Evolutionary conservation across 1,140 invertebrate genomes (phyloP), one percentile per base, ranked within the genome.

Genomic region (Apolygus lucorum): DNA sequence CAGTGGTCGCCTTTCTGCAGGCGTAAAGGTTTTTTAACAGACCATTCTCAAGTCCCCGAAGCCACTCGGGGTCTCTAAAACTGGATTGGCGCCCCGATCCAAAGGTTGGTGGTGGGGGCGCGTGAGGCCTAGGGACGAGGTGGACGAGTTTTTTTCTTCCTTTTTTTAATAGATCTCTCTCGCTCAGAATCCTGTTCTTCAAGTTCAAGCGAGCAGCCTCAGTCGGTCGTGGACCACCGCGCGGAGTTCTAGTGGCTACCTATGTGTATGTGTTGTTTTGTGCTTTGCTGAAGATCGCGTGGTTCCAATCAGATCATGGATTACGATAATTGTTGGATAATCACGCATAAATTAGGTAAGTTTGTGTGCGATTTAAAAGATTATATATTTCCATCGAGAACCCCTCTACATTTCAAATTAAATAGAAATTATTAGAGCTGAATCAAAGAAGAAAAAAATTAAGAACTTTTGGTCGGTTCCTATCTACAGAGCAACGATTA

Each of bases 121-220:
- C 13, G 54, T n/a, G 22, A 59, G 11, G 13, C 54, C 11, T 24
- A 21, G 4, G 11, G 54, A 11, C 54, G 54, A 59, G 54, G 54
- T 59, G 54, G 54, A 59, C 54, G 54, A 59, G 54, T 59, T 59
- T 59, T 59, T 59, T 59, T 21, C 11, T 59, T 59, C 11, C 22
- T 59, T 59, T 59, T 59, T 59, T 22, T 59, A 59, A 59, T 59
- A 59, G 54, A 59, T 59, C 54, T 42, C n/a, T n/a, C n/a, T n/a
- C n/a, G n/a, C n/a, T n/a, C 11, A 22, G 4, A 59, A 59, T 59
- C 54, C 54, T 59, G 54, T 59, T 59, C 54, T 59, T 59, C 54
- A 21, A 59, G 54, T 59, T 22, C 8, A 59, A 21, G 8, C 13
- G 22, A 8, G 8, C 54, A 59, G 54, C 54, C 22, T 59, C 54